A percentile compares a stretch with the other conserved stretches of the same genome.
These are phyloP conservation scores for Sphenopsis melanotis DNA, from an alignment of 2,797 vertebrate genomes.

Conservation along the genomic window DNA sequence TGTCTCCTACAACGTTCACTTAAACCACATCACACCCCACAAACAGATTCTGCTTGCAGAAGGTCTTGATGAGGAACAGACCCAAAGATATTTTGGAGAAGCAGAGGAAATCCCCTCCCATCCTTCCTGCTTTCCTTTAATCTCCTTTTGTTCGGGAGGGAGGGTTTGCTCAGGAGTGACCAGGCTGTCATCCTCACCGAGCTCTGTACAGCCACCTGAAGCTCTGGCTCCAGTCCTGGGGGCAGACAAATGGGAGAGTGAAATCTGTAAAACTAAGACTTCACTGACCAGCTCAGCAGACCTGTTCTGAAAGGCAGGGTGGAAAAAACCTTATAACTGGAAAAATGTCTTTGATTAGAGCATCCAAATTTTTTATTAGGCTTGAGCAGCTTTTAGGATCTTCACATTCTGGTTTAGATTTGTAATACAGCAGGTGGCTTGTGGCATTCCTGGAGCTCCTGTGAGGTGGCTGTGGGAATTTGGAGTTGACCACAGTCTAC, in stretches of 20 bases:
- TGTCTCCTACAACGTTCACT: background rate
- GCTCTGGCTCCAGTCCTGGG: background rate
- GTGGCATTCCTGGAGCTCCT: background rate
- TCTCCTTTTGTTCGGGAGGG: background rate
- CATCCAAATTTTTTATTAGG: background rate
- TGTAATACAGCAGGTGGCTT: background rate
- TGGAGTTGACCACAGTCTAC: background rate
- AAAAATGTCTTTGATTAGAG: background rate
- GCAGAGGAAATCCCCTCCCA: background rate
- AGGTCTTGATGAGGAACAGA: background rate
- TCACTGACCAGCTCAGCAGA: background rate
- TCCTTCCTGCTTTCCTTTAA: background rate
- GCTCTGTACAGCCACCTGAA: background rate
- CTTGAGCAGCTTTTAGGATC: background rate
- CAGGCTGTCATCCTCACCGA: accelerated
- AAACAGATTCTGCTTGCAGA: background rate
- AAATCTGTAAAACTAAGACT: background rate
- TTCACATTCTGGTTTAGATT: background rate
- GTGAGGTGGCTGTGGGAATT: background rate
- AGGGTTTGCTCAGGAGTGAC: background rate
- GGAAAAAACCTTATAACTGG: accelerated
- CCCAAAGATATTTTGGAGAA: background rate
- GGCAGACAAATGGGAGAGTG: background rate
- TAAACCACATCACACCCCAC: background rate
- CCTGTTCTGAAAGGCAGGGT: background rate